Base-by-base conservation (phyloP, 2,113 vertebrate species). In the Prunella fulvescens region DNA sequence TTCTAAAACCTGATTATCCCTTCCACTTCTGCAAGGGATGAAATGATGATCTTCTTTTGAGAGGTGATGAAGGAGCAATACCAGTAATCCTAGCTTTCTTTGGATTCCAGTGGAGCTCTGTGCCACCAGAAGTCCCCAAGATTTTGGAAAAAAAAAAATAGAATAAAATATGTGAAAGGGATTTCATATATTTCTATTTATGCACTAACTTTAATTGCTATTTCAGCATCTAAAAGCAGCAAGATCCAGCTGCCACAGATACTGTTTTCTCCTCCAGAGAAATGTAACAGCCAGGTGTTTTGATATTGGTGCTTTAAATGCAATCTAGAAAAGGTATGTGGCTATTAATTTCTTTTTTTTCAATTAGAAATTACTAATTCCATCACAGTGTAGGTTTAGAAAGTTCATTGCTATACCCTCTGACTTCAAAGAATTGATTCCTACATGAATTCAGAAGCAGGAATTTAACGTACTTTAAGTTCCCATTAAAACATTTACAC, bases 1-100 rank as follows among this genome's bases (percentile, higher is more conserved):
- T 94, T 93, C 89, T 94, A 95, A 96, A 95, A 85, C 84, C 91
- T 94, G 93, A 95, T 96, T 96, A 96, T 92, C 93, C 90, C 24
- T 82, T 94, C 78, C 53, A 88, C 50, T 96, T 91, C 81, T 92
- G 62, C 78, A 58, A 66, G 74, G 90, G 81, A 93, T 90, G 81
- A 91, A 94, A 86, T 39, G 13, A 95, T 91, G 94, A 95, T 95
- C 89, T 87, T 88, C 90, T 94, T 92, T 91, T 20, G 37, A 91
- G 54, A 95, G 87, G 70, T 91, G 94, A 80, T 62, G 81, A 62
- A 91, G 62, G 87, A 94, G 87, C 74, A 81, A 31, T 56, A 80
- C 70, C 28, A 90, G 77, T 91, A 95, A 95, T 77, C 84, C 45
- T 5, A 6, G 62, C 8, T 60, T 91, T 67, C 90, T 85, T 54